Conservation (phyloP, 2,888 invertebrate genomes). For the Parascotia fuliginaria region DNA sequence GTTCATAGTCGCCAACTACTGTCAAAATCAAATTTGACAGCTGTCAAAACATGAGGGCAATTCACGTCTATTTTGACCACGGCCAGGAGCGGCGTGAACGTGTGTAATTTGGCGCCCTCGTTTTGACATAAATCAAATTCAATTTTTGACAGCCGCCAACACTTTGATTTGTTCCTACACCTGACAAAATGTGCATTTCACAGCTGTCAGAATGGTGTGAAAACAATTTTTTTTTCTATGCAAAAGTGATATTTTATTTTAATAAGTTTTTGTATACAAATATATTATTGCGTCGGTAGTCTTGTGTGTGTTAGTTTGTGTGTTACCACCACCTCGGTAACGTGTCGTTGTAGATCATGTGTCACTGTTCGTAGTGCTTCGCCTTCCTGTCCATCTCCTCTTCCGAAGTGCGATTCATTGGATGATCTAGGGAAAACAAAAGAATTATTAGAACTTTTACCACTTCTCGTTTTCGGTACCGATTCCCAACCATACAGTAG, state of each 20-base stretch:
- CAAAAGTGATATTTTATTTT: slow-evolving; percentile 2
- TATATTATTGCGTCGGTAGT: slow-evolving; percentile 32
- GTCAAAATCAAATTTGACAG: neutral
- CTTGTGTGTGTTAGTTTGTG: slow-evolving; percentile 26
- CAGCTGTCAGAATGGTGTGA: slow-evolving; percentile 6
- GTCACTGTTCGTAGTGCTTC: slow-evolving; percentile 80
- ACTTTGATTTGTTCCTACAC: neutral
- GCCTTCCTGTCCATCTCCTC: slow-evolving; percentile 81
- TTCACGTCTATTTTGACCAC: too few species aligned
- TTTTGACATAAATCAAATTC: too few species aligned
- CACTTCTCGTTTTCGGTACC: too few species aligned
- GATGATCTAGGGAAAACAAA: slow-evolving; percentile 62
- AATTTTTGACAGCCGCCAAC: slow-evolving; percentile 11
- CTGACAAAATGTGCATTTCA: slow-evolving; percentile 5
- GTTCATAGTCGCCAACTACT: too few species aligned
- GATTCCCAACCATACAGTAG: too few species aligned
- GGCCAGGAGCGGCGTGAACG: too few species aligned
- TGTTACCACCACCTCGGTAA: slow-evolving; percentile 47
- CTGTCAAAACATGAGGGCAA: slow-evolving; percentile 5
- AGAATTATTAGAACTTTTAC: neutral
- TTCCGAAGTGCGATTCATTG: slow-evolving; percentile 77
- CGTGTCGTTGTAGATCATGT: slow-evolving; percentile 16
- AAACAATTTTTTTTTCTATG: slow-evolving; percentile 2
- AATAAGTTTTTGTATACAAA: slow-evolving; percentile 6
- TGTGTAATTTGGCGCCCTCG: too few species aligned